Conservation (phyloP, 2,888 invertebrate species). For the Iselma pallidipennis region DNA sequence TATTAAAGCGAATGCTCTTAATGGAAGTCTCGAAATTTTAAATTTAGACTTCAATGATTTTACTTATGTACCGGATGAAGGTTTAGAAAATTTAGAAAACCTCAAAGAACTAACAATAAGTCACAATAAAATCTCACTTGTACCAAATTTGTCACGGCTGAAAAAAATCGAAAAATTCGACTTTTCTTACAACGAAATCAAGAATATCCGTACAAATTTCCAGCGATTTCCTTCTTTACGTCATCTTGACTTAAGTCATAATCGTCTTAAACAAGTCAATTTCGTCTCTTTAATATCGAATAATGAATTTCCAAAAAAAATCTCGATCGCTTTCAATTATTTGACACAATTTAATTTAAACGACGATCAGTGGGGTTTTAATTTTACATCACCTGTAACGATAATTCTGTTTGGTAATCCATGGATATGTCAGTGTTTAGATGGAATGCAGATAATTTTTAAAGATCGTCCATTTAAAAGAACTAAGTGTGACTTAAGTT, state of each 20-base stretch:
- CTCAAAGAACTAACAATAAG: conserved; percentile 10
- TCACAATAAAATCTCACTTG: conserved; percentile 6
- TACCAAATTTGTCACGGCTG: neutral
- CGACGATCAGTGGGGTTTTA: neutral
- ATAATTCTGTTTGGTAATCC: conserved; percentile 13
- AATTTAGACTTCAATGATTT: conserved; percentile 10
- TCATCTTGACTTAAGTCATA: conserved; percentile 4
- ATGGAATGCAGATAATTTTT: neutral
- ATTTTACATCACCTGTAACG: conserved; percentile 4
- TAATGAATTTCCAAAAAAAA: neutral
- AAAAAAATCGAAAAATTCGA: conserved; percentile 7
- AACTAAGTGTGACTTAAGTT: conserved; percentile 4
- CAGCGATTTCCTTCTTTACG: neutral
- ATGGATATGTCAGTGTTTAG: conserved; percentile 15
- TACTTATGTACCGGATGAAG: neutral
- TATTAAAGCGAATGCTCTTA: conserved; percentile 3
- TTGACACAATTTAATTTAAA: conserved; percentile 8
- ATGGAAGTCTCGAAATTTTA: conserved; percentile 4
- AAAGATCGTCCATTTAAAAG: neutral
- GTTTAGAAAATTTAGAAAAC: neutral
- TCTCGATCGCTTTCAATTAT: conserved; percentile 4
- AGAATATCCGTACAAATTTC: conserved; percentile 2
- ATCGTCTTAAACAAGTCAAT: conserved; percentile 1
- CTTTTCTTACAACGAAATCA: conserved; percentile 12
- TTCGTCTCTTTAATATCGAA: neutral